Evolutionary conservation across 2,888 invertebrate genomes (phyloP), one percentile per base, ranked within the genome.

Genomic region (Thera britannica): DNA sequence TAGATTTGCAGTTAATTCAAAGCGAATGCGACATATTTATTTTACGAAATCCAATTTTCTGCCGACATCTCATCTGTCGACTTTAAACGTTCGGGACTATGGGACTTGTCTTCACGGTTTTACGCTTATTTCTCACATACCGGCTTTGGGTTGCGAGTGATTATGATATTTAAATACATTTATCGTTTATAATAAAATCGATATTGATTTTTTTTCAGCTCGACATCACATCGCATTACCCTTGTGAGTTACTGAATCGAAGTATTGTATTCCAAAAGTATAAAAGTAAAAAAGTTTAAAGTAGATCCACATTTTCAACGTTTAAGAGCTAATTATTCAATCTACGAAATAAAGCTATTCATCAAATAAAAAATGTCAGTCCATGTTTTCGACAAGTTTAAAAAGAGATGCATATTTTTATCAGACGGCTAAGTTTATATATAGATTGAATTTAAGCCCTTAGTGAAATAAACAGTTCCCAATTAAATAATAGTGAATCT

Each of bases 11-110:
- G 67, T 79, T 84, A 84, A 87, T 86, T 87, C 85, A 86, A 88
- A 87, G 86, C 85, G 84, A 86, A 87, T 86, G 87, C 86, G 92
- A 92, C 92, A 92, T 92, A 92, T 93, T 93, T 93, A 93, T 93
- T 93, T 92, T 92, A 89, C 90, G 83, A 92, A 93, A 93, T 93
- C 93, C 93, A 93, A 93, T 93, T 93, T 93, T 93, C 92, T 92
- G 92, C 92, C 89, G 93, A 92, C 93, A 90, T 92, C 87, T 92
- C 91, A 92, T 90, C 92, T 93, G 93, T 93, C 93, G 90, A 86
- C 93, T 93, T 93, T 92, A 91, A 91, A 83, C 90, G 89, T 83
- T 88, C 83, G 84, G 85, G 85, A 85, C 88, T 88, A 87, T 90
- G 82, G 83, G 82, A 84, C 83, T 88, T 23, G 92, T 92, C 92